phyloP scores from a whole-genome alignment of 2,113 vertebrate genomes.

The Sorex araneus region DNA sequence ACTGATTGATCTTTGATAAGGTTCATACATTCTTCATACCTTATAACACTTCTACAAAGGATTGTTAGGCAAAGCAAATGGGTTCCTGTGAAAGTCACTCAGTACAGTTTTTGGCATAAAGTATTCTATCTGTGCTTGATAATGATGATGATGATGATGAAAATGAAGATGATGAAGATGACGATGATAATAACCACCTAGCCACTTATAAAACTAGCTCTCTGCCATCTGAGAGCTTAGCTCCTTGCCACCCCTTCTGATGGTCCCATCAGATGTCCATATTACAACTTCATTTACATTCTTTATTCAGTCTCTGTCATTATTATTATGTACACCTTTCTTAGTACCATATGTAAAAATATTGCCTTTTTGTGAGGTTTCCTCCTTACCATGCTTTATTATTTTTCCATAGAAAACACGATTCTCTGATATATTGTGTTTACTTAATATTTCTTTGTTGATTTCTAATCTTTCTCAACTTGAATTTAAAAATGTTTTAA shows the following conservation, averaged over 20 bases:
- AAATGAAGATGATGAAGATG: not conserved
- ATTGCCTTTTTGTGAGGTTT: not conserved
- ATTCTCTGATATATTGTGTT: not conserved
- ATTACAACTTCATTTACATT: too few relatives aligned
- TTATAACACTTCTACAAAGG: not conserved
- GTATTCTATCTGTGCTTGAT: not conserved
- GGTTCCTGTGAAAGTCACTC: not conserved
- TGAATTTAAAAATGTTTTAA: conserved; percentile 11
- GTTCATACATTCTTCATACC: not conserved
- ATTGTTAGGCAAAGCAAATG: not conserved
- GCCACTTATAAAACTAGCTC: not conserved
- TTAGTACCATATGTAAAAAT: not conserved
- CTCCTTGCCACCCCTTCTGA: not conserved
- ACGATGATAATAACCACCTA: not conserved
- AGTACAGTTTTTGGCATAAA: conserved; percentile 1
- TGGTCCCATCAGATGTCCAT: not conserved
- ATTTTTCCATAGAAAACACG: not conserved
- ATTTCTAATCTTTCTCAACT: not conserved
- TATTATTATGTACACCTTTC: not conserved
- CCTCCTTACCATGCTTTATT: not conserved
- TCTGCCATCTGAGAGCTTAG: not conserved
- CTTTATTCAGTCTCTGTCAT: not conserved
- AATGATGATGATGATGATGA: not conserved
- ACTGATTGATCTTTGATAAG: not conserved
- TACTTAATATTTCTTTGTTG: not conserved